These are phyloP conservation scores for Phyllostomus discolor DNA, from an alignment of 2,113 vertebrate genomes.

Conservation along the genomic window DNA sequence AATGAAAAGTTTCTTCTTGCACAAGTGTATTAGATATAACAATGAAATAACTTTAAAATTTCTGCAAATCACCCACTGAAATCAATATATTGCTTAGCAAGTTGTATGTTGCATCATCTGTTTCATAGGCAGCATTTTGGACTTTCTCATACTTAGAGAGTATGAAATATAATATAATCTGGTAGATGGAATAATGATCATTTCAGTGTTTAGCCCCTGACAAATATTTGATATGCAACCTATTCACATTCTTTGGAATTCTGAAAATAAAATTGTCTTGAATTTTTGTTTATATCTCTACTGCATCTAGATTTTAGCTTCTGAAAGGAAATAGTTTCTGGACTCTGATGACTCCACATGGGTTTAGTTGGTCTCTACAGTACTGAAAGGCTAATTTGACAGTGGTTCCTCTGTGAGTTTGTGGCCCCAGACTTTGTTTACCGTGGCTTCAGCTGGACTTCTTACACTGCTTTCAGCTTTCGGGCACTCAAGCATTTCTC, in stretches of 20 bases:
- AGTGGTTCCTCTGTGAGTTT: conserved; percentile 59
- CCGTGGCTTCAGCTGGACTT: conserved; percentile 52
- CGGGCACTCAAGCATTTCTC: conserved; percentile 38
- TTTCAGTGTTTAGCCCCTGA: conserved; percentile 6
- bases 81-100: neutral
- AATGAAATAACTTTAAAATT: neutral
- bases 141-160: neutral
- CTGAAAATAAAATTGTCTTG: neutral
- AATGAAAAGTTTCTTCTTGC: neutral
- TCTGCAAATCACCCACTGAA: neutral
- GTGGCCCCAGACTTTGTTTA: conserved; percentile 47
- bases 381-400: conserved; percentile 62
- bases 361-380: conserved; percentile 23
- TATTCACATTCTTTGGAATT: neutral
- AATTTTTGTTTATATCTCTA: conserved; percentile 16
- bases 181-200: neutral
- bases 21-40: neutral
- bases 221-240: neutral
- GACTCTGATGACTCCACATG: conserved; percentile 46
- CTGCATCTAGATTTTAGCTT: conserved; percentile 60
- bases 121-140: neutral
- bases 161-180: neutral
- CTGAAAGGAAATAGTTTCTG: conserved; percentile 43
- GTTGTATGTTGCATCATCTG: neutral
- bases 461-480: conserved; percentile 41